Evolutionary conservation across 2,797 vertebrate species (phyloP).

Genomic region (Argyrosomus regius): DNA sequence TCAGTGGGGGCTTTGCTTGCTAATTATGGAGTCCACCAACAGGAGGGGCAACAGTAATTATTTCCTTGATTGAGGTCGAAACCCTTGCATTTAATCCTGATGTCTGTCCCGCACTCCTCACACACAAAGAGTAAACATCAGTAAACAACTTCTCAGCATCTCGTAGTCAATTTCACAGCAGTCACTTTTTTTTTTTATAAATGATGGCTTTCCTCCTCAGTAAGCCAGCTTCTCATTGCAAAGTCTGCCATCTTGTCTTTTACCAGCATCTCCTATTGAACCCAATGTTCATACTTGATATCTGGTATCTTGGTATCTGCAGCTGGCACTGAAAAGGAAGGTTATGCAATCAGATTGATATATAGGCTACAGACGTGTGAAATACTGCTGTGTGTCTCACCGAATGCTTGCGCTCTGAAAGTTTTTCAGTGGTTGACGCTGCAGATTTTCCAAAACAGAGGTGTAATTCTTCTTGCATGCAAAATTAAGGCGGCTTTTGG

Average conservation of each 20-base stretch:
- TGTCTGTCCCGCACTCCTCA: slow-evolving; percentile 59
- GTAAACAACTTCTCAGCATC: slow-evolving; percentile 52
- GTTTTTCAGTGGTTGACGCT: slow-evolving; percentile 45
- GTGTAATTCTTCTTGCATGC: slow-evolving; percentile 53
- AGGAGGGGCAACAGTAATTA: slow-evolving; percentile 80
- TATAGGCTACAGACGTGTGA: slow-evolving; percentile 34
- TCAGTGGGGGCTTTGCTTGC: slow-evolving; percentile 67
- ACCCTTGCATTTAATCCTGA: slow-evolving; percentile 76
- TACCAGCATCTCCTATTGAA: not conserved
- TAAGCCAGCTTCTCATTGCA: slow-evolving; percentile 19
- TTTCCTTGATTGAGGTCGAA: slow-evolving; percentile 83
- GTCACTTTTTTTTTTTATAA: slow-evolving; percentile 45
- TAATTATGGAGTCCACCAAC: slow-evolving; percentile 77
- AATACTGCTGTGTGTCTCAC: slow-evolving; percentile 25
- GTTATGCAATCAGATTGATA: slow-evolving; percentile 32
- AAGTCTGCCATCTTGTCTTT: slow-evolving; percentile 6
- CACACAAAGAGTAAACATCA: slow-evolving; percentile 62
- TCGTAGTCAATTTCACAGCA: slow-evolving; percentile 57
- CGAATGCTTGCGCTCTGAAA: slow-evolving; percentile 49
- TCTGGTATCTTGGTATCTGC: not conserved
- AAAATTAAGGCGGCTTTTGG: slow-evolving; percentile 51
- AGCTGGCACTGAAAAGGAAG: slow-evolving; percentile 3
- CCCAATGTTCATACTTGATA: not conserved
- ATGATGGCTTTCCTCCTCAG: slow-evolving; percentile 39
- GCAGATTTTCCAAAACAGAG: slow-evolving; percentile 44